These are phyloP conservation scores for Melanargia galathea DNA, from an alignment of 2,888 invertebrate species.

Conservation along the genomic window DNA sequence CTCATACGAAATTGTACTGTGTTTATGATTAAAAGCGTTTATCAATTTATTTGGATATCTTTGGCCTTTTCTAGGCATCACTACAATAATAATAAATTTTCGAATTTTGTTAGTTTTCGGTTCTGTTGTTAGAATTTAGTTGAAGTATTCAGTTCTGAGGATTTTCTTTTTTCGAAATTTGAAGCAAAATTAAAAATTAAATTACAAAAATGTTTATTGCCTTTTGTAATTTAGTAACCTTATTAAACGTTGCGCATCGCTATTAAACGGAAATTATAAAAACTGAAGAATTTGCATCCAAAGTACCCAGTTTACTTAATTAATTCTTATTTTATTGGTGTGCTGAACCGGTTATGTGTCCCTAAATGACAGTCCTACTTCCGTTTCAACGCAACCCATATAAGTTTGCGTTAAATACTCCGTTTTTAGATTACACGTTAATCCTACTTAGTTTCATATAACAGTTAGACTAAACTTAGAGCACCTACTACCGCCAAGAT, in stretches of 20 bases:
- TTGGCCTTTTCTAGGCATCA: no score
- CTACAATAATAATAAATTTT: no score
- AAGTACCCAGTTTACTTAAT: constrained; percentile 14
- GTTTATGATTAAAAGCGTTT: no score
- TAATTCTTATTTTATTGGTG: constrained; percentile 15
- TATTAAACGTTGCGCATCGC: constrained; percentile 6
- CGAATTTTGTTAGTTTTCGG: no score
- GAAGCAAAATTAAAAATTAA: neutral
- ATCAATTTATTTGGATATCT: no score
- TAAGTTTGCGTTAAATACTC: neutral
- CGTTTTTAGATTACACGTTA: neutral
- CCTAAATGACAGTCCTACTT: constrained; percentile 18
- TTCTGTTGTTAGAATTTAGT: no score
- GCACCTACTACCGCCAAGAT: neutral
- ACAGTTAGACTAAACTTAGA: neutral
- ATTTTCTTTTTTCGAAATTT: no score
- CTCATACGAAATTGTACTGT: no score
- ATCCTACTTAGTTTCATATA: neutral
- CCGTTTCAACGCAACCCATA: constrained; percentile 10
- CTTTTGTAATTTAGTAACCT: constrained; percentile 11
- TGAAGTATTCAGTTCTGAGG: neutral
- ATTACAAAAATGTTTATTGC: neutral
- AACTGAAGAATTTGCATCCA: neutral
- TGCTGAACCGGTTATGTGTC: constrained; percentile 9
- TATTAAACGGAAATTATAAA: constrained; percentile 18